Percentiles rank a stretch among this genome's conserved stretches.
phyloP scores from a whole-genome alignment of 2,113 vertebrate species.

The Melanostigma gelatinosum region DNA sequence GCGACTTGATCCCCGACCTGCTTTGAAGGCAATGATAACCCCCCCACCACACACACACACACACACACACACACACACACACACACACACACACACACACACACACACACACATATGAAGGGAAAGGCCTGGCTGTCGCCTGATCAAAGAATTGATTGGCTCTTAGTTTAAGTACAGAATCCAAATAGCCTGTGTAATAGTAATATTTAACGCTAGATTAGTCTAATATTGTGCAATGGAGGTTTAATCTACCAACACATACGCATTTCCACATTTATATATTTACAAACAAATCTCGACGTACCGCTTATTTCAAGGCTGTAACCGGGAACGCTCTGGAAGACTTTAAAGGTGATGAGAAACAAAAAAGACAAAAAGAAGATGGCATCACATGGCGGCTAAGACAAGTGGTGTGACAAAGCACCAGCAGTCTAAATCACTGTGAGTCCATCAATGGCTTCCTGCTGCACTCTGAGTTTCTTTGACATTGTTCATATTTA shows the following conservation, averaged over 20 bases:
- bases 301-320: too few relatives aligned
- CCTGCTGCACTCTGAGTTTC: slow-evolving; percentile 22
- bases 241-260: too few relatives aligned
- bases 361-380: too few relatives aligned
- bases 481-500: slow-evolving; percentile 18
- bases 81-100: too few relatives aligned
- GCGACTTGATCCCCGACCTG: neutral
- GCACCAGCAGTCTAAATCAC: slow-evolving; percentile 11
- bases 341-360: too few relatives aligned
- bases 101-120: neutral
- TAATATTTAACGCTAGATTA: neutral
- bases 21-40: neutral
- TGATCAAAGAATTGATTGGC: neutral
- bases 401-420: too few relatives aligned
- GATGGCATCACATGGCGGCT: too few relatives aligned
- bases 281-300: too few relatives aligned
- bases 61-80: too few relatives aligned
- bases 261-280: too few relatives aligned
- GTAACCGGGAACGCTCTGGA: too few relatives aligned
- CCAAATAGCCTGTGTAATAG: neutral
- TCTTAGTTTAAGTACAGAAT: neutral
- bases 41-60: too few relatives aligned
- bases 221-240: neutral
- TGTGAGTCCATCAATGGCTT: slow-evolving; percentile 1
- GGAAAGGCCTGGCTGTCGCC: neutral